Conservation (phyloP, 1,140 invertebrate genomes). For the Drosophila prosaltans region DNA sequence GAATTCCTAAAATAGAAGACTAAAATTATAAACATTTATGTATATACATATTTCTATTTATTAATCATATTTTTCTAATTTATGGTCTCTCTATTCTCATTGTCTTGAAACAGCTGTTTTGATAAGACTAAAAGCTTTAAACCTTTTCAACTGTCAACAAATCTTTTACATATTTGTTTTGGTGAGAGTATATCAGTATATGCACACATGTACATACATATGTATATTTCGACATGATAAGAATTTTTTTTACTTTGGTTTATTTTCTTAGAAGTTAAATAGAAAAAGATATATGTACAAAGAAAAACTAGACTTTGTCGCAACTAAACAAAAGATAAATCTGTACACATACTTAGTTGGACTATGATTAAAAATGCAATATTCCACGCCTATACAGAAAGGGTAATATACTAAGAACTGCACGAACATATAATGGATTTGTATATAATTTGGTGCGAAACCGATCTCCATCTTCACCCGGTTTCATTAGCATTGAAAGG, state of each 20-base stretch:
- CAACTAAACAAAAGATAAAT: conserved; percentile 67
- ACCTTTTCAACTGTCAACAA: conserved; percentile 13
- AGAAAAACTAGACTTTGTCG: conserved; percentile 38
- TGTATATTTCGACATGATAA: conserved; percentile 10
- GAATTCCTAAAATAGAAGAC: too few species aligned
- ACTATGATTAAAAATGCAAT: conserved; percentile 51
- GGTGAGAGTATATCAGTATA: neutral
- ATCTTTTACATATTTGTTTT: neutral
- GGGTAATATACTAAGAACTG: conserved; percentile 69
- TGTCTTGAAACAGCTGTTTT: conserved; percentile 21
- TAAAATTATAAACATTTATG: too few species aligned
- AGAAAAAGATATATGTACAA: neutral
- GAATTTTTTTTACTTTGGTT: conserved; percentile 23
- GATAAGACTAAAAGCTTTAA: conserved; percentile 30
- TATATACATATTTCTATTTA: too few species aligned
- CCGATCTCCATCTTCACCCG: conserved; percentile 69
- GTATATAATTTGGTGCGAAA: conserved; percentile 70
- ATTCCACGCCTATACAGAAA: conserved; percentile 71
- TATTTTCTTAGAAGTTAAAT: conserved; percentile 21
- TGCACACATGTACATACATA: neutral
- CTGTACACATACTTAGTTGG: conserved; percentile 43
- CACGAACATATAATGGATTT: conserved; percentile 72
- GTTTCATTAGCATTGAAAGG: conserved; percentile 58
- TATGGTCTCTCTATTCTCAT: too few species aligned
- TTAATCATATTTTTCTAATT: too few species aligned